Conservation (phyloP, 2,113 vertebrate genomes). For the Pyxicephalus adspersus region DNA sequence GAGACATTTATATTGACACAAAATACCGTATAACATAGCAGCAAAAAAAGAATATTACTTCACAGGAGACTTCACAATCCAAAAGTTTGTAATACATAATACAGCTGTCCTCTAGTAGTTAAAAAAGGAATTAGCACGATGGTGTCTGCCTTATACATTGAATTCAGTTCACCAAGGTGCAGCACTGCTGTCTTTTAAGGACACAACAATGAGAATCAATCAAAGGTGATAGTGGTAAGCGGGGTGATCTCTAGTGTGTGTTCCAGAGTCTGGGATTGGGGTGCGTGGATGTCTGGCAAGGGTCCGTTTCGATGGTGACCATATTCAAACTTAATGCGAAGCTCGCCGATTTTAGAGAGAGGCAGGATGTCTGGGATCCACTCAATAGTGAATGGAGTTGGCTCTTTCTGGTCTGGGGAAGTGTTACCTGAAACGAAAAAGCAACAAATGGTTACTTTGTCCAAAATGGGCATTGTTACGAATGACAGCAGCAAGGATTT, state of each 20-base stretch:
- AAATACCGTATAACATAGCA: conserved; percentile 22
- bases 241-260: conserved; percentile 69
- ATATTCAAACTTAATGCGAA: conserved; percentile 85
- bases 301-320: conserved; percentile 83
- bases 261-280: conserved; percentile 56
- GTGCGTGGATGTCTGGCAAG: conserved; percentile 63
- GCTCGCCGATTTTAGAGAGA: conserved; percentile 80
- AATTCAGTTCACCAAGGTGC: not conserved
- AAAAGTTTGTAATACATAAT: not conserved
- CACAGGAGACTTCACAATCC: not conserved
- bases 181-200: not conserved
- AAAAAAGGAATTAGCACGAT: not conserved
- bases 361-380: conserved; percentile 90
- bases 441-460: not conserved
- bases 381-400: conserved; percentile 84
- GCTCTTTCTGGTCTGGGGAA: conserved; percentile 79
- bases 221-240: conserved; percentile 71
- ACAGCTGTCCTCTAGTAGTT: not conserved
- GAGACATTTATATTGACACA: not conserved
- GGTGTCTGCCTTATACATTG: not conserved
- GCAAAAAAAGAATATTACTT: conserved; percentile 13
- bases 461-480: no score
- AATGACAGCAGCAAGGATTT: no score
- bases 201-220: conserved; percentile 56
- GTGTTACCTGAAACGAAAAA: conserved; percentile 69